Conservation (phyloP, 2,888 invertebrate genomes). For the Zhengitettix transpicula region DNA sequence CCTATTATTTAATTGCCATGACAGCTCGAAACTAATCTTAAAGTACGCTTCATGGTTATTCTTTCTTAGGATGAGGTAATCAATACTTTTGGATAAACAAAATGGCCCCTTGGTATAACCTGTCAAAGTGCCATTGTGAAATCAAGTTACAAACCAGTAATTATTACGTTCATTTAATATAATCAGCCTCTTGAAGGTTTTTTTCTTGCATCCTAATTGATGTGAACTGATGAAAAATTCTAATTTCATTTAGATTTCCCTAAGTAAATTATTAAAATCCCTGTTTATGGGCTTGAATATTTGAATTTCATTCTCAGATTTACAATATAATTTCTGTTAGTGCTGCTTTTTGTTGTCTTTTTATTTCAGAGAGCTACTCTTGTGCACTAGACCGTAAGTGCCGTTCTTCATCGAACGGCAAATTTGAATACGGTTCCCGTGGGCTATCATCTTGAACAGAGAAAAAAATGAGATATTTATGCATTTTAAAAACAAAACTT, state of each 20-base stretch:
- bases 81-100: constrained; percentile 14
- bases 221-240: too few relatives aligned
- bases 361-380: constrained; percentile 13
- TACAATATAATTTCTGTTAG: constrained; percentile 3
- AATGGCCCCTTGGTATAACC: constrained; percentile 11
- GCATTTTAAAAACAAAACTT: constrained; percentile 11
- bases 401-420: constrained; percentile 4
- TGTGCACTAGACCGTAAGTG: constrained; percentile 7
- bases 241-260: background rate
- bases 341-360: constrained; percentile 13
- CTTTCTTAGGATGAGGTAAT: constrained; percentile 11
- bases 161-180: too few relatives aligned
- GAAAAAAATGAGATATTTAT: constrained; percentile 5
- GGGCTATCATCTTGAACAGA: constrained; percentile 5
- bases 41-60: background rate
- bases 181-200: too few relatives aligned
- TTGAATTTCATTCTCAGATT: background rate
- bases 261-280: background rate
- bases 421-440: constrained; percentile 4
- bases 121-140: constrained; percentile 4
- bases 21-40: too few relatives aligned
- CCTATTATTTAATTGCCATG: too few relatives aligned
- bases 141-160: background rate
- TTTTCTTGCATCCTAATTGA: too few relatives aligned
- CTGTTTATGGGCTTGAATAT: background rate